A percentile compares a stretch with the other conserved stretches of the same genome.
Conservation (phyloP, 1,140 invertebrate genomes). For the Brachionus calyciflorus region DNA sequence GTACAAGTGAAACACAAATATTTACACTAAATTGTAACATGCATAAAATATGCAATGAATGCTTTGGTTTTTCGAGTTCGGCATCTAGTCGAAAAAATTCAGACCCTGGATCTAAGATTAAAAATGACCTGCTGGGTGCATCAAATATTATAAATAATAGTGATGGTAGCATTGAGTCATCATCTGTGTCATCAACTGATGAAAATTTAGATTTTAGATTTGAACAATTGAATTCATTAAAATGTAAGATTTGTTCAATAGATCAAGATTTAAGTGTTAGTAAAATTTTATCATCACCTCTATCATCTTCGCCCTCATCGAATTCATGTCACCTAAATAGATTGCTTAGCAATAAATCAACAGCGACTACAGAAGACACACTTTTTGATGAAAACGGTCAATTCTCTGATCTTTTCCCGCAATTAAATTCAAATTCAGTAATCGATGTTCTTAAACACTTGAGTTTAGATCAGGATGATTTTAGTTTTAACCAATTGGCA, state of each 20-base stretch:
- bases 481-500: constrained; percentile 20
- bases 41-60: constrained; percentile 19
- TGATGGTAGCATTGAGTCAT: constrained; percentile 34
- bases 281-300: constrained; percentile 3
- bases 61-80: not conserved
- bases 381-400: constrained; percentile 16
- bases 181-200: constrained; percentile 24
- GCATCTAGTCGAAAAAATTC: constrained; percentile 39
- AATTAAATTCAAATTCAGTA: constrained; percentile 18
- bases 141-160: not conserved
- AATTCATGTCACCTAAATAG: not conserved
- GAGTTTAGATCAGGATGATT: constrained; percentile 35
- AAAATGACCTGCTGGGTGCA: not conserved
- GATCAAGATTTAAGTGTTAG: not conserved
- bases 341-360: not conserved
- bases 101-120: not conserved
- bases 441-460: constrained; percentile 31
- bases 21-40: constrained; percentile 5
- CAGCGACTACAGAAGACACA: constrained; percentile 13
- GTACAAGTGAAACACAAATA: not conserved
- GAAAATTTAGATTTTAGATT: constrained; percentile 37
- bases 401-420: constrained; percentile 15
- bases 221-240: not conserved
- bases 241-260: constrained; percentile 23
- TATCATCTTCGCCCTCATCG: not conserved